Base-by-base conservation (phyloP, 2,888 invertebrate species). In the Asteroscopus sphinx region DNA sequence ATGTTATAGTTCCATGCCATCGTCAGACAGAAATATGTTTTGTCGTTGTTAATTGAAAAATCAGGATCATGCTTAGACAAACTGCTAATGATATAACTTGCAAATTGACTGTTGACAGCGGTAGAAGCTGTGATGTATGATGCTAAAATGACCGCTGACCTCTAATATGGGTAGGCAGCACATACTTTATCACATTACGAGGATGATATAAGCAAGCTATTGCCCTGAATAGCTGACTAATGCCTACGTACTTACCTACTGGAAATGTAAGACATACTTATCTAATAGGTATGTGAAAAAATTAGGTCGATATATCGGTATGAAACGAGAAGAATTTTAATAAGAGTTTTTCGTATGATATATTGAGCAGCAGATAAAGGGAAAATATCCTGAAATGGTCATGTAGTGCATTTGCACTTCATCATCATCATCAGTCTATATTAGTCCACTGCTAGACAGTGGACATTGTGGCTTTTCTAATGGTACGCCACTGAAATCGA, bases 151-250 rank as follows among this genome's bases (percentile, higher is more conserved):
- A 76, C 76, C 70, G 40, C 64, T 78, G 80, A 82, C 79, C 83
- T 68, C 68, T 13, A 54, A 49, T 37, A 41, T 51, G 52, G 56
- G 73, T 72, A 73, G 67, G 51, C 53, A 47, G 51, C 53, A 47
- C 64, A 57, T 48, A 53, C 59, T 61, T n/a, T 60, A 71, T 70
- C 64, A 69, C 68, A 69, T 77, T 77, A 76, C 66, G 64, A 62
- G 66, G 68, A 76, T 82, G 78, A 85, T 77, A 82, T 86, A 86
- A 87, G 75, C 67, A 62, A 75, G 68, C 77, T 70, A 81, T 77
- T 82, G 81, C 65, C 86, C 86, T 76, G 76, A 86, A 86, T 87
- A 79, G 80, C 80, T 65, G 26, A 67, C 56, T 75, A 73, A 68
- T 74, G 68, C 73, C 70, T 64, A 33, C 33, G 40, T 57, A 21